A percentile compares a stretch with the other conserved stretches of the same genome.
Conservation (phyloP, 1,140 invertebrate genomes). For the Drosophila tani region DNA sequence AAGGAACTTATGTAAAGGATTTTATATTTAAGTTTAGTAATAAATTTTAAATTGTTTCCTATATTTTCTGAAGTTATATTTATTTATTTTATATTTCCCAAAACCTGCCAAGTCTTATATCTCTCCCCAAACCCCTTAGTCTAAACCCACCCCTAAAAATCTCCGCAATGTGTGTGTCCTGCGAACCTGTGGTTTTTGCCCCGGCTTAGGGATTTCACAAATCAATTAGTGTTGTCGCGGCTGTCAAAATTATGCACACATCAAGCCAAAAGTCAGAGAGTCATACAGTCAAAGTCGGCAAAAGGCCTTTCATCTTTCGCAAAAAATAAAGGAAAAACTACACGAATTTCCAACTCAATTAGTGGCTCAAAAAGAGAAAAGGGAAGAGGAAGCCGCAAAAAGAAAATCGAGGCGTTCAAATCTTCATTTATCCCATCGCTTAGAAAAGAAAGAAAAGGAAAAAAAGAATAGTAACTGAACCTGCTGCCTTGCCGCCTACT, state of each 20-base stretch:
- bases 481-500: constrained; percentile 54
- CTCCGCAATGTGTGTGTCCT: constrained; percentile 65
- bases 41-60: background rate
- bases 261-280: constrained; percentile 60
- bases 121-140: background rate
- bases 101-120: background rate
- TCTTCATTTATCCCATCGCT: constrained; percentile 75
- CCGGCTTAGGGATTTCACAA: constrained; percentile 60
- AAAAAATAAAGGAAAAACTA: constrained; percentile 63
- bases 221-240: constrained; percentile 84
- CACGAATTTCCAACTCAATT: constrained; percentile 80
- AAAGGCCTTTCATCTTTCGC: constrained; percentile 62
- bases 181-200: constrained; percentile 54
- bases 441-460: constrained; percentile 23
- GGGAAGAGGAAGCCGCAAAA: constrained; percentile 57
- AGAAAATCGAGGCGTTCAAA: constrained; percentile 76
- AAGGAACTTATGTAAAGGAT: no score
- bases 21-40: background rate
- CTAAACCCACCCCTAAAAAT: background rate
- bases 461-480: constrained; percentile 51
- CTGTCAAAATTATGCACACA: constrained; percentile 69
- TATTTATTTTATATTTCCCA: no score
- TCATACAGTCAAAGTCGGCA: constrained; percentile 35
- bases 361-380: constrained; percentile 55
- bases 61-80: background rate